Evolutionary conservation across 2,888 invertebrate species (phyloP).

Genomic region (Tipula confusa): DNA sequence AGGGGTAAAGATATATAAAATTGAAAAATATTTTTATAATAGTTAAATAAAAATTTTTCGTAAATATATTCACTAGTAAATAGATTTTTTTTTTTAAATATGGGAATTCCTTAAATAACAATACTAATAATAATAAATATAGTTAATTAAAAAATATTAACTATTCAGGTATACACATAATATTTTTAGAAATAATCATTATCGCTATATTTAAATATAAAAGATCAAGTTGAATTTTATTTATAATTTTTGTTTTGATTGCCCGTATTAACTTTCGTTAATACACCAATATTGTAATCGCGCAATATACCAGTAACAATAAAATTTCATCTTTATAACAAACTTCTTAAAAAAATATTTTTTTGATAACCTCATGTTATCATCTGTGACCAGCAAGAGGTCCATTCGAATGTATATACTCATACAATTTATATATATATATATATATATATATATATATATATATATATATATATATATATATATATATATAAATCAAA

Average conservation of each 20-base stretch:
- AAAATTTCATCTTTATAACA: slow-evolving; percentile 12
- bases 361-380: background rate
- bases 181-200: background rate
- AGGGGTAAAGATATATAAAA: too few relatives aligned
- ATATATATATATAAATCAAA: background rate
- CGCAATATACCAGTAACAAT: background rate
- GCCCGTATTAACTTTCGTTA: background rate
- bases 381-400: background rate
- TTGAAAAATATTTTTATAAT: too few relatives aligned
- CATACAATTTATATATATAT: background rate
- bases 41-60: too few relatives aligned
- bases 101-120: too few relatives aligned
- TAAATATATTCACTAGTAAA: too few relatives aligned
- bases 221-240: background rate
- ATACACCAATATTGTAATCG: background rate
- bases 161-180: too few relatives aligned
- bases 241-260: background rate
- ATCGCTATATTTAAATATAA: background rate
- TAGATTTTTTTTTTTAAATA: too few relatives aligned
- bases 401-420: background rate
- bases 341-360: background rate
- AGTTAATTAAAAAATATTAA: too few relatives aligned
- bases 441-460: background rate
- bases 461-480: background rate
- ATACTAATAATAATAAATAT: too few relatives aligned